A percentile compares a stretch with the other conserved stretches of the same genome.
phyloP scores from a whole-genome alignment of 2,888 invertebrate species.

The Andricus curvator region DNA sequence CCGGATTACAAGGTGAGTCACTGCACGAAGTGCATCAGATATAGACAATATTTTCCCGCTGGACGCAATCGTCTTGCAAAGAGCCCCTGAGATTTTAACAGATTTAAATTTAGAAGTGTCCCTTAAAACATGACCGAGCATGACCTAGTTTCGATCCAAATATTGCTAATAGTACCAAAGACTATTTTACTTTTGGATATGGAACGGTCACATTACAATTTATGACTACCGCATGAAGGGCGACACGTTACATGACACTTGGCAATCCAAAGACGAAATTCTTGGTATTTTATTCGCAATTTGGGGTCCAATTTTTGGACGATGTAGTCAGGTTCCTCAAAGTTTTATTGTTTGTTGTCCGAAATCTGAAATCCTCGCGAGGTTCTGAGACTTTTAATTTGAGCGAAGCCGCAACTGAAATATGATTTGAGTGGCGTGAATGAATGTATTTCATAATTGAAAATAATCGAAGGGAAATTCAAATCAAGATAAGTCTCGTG shows the following conservation, averaged over 20 bases:
- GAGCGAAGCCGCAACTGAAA: too few species aligned
- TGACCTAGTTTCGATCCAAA: slow-evolving; percentile 8
- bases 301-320: not conserved
- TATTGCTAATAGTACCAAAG: not conserved
- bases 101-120: slow-evolving; percentile 24
- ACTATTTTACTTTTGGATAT: slow-evolving; percentile 6
- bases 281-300: not conserved
- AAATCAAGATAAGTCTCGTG: too few species aligned
- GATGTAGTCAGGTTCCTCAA: not conserved
- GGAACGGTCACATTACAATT: slow-evolving; percentile 7
- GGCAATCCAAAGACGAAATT: slow-evolving; percentile 58
- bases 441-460: too few species aligned
- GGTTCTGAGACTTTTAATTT: not conserved
- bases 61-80: slow-evolving; percentile 5
- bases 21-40: slow-evolving; percentile 27
- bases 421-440: too few species aligned
- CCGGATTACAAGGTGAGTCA: slow-evolving; percentile 87
- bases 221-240: slow-evolving; percentile 6
- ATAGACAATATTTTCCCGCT: not conserved
- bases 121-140: slow-evolving; percentile 3
- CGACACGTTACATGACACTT: slow-evolving; percentile 54
- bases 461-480: too few species aligned
- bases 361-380: not conserved
- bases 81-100: not conserved
- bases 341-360: not conserved